Percentiles rank a stretch among this genome's conserved stretches.
Conservation (phyloP, 2,113 vertebrate species). For the mouse (Mus musculus) region GRCm39 chrX:84907501-84908000, state of each 20-base stretch:
- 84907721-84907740: slow-evolving; percentile 10
- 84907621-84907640: background rate
- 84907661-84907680: slow-evolving; percentile 34
- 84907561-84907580: background rate
- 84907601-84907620: background rate
- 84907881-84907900: no score
- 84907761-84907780: slow-evolving; percentile 4
- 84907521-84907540: background rate
- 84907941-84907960: no score
- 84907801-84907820: no score
- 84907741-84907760: slow-evolving; percentile 35
- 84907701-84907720: slow-evolving; percentile 13
- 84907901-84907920: no score
- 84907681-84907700: slow-evolving; percentile 51
- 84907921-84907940: no score
- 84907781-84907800: slow-evolving; percentile 41
- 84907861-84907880: no score
- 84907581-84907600: background rate
- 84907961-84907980: no score
- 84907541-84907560: background rate
- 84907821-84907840: no score
- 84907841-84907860: no score
- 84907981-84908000: background rate
- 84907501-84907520: background rate
- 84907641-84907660: background rate